phyloP scores from a whole-genome alignment of 2,888 invertebrate species.

The Cephus runcator region DNA sequence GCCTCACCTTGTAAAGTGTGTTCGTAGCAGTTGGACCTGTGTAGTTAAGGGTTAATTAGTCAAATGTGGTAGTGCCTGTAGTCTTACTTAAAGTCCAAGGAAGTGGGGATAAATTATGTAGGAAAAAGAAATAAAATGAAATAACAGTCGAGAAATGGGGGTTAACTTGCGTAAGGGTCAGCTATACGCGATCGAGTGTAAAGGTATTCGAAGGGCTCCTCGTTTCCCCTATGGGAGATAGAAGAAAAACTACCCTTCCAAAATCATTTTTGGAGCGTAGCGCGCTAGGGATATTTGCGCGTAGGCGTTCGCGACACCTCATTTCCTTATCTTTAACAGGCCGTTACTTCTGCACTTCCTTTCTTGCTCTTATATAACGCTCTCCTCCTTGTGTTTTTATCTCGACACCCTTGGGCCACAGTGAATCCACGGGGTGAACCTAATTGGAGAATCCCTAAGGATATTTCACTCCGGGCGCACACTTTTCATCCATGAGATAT shows the following conservation, averaged over 20 bases:
- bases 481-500: not conserved
- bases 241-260: conserved; percentile 14
- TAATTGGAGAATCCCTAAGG: conserved; percentile 13
- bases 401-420: conserved; percentile 20
- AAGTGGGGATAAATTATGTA: not conserved
- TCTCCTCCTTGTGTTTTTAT: conserved; percentile 20
- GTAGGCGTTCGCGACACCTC: conserved; percentile 58
- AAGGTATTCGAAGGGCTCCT: conserved; percentile 57
- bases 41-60: too few species aligned
- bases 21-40: too few species aligned
- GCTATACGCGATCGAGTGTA: conserved; percentile 56
- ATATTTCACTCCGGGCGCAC: not conserved
- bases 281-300: conserved; percentile 15
- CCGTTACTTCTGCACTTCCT: conserved; percentile 52
- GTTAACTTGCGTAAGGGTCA: conserved; percentile 43
- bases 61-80: too few species aligned
- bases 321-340: conserved; percentile 66
- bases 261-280: not conserved
- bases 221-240: conserved; percentile 28
- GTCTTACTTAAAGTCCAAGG: too few species aligned
- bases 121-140: conserved; percentile 16
- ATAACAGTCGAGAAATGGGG: not conserved
- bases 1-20: too few species aligned
- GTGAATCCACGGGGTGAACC: conserved; percentile 12
- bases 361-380: conserved; percentile 26